Base-by-base conservation (phyloP, 2,888 invertebrate genomes). In the Altica lythri region DNA sequence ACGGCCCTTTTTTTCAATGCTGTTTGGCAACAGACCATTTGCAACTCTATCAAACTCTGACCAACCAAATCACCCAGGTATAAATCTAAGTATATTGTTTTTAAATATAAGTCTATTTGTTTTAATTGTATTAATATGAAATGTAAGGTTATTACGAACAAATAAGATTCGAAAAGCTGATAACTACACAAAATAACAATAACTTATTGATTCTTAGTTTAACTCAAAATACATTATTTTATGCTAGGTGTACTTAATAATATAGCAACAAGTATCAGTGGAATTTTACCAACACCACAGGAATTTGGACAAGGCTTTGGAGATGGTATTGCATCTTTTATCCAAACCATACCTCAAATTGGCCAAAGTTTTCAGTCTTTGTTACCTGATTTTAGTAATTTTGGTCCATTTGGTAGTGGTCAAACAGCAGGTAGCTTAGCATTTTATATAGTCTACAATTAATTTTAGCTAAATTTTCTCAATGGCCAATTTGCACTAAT, bases 301-400 rank as follows among this genome's bases (percentile, higher is more conserved):
- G 58, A 65, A 27, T 57, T 67, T 30, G 67, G 64, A 16, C 60
- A 62, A 37, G 64, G 66, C 6, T 38, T 67, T 2, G 64, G 63
- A 4, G 60, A 66, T 3, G 67, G 67, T 4, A 48, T 67, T 10
- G 58, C 65, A 19, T 60, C 64, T 4, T 67, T 67, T 35, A 42
- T 67, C 1, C 60, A 61, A 17, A 67, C 67, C 1, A 30, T 67
- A 9, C 67, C 67, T 5, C 65, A 64, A 22, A 67, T 67, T 30
- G 67, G 61, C 18, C 66, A 67, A 53, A 66, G 67, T 47, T 65
- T 67, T 30, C 64, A 64, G 29, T 64, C 64, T n/a, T 53, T 67
- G 14, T 51, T 67, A 38, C 66, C 66, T 1, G 57, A 59, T 49
- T 67, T 65, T 25, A 58, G 55, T 19, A 53, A 64, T 48, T 66